Evolutionary conservation across 64 coral and sea anemone genomes (phyloP).

Genomic region (Stichodactyla helianthus): DNA sequence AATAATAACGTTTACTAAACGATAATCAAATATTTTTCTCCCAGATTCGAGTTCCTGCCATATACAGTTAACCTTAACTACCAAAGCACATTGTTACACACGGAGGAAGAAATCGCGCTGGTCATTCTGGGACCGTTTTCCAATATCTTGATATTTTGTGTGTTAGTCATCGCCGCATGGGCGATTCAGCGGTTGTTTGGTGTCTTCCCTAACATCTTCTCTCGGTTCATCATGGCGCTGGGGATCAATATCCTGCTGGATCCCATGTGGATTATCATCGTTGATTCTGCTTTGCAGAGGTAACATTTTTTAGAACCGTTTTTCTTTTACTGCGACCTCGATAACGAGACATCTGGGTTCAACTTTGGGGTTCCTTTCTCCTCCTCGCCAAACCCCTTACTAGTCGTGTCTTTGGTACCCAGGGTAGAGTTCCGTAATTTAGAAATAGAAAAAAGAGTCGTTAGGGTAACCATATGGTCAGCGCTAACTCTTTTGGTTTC

Average conservation of each 20-base stretch:
- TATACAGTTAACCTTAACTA: constrained; percentile 95
- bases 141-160: constrained; percentile 83
- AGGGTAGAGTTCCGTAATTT: too few species aligned
- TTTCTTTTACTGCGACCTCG: too few species aligned
- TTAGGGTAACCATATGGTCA: too few species aligned
- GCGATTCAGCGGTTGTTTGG: constrained; percentile 60
- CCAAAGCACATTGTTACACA: constrained; percentile 81
- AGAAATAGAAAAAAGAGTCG: too few species aligned
- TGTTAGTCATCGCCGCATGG: constrained; percentile 61
- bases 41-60: constrained; percentile 83
- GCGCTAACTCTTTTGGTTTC: too few species aligned
- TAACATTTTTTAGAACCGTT: not conserved
- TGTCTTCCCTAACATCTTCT: constrained; percentile 77
- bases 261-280: constrained; percentile 87
- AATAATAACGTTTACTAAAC: too few species aligned
- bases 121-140: constrained; percentile 78
- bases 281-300: constrained; percentile 79
- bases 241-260: constrained; percentile 85
- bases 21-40: not conserved
- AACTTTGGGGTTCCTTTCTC: too few species aligned
- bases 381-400: too few species aligned
- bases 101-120: constrained; percentile 74
- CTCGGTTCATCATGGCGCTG: constrained; percentile 90
- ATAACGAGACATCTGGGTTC: too few species aligned
- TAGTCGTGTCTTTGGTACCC: too few species aligned